Evolutionary conservation across 2,113 vertebrate genomes (phyloP).

Genomic region (Macheiramphus alcinus): DNA sequence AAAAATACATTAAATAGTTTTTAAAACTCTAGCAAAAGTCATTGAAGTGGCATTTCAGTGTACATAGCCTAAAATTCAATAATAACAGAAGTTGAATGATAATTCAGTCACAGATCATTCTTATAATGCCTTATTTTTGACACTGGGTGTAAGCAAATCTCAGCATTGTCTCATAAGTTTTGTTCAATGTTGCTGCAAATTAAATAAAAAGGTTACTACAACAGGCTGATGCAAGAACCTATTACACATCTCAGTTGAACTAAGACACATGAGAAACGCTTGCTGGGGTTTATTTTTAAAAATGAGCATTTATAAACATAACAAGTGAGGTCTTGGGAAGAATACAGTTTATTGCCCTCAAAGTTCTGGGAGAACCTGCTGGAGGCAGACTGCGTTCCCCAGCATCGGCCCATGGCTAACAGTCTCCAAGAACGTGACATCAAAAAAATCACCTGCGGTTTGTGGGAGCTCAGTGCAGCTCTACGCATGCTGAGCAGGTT

Average conservation of each 20-base stretch:
- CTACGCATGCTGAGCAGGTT: accelerated
- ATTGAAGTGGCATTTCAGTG: background rate
- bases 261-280: background rate
- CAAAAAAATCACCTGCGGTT: background rate
- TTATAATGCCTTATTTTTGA: background rate
- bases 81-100: background rate
- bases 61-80: background rate
- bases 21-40: background rate
- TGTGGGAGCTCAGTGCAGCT: background rate
- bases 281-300: background rate
- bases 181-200: background rate
- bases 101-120: background rate
- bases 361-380: background rate
- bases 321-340: accelerated
- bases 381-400: background rate
- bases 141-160: background rate
- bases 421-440: background rate
- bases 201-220: background rate
- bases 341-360: background rate
- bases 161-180: background rate
- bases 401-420: background rate
- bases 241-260: background rate
- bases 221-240: background rate
- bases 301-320: background rate
- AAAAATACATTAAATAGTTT: background rate